Base-by-base conservation (phyloP, 2,888 invertebrate genomes). In the Carabus problematicus region DNA sequence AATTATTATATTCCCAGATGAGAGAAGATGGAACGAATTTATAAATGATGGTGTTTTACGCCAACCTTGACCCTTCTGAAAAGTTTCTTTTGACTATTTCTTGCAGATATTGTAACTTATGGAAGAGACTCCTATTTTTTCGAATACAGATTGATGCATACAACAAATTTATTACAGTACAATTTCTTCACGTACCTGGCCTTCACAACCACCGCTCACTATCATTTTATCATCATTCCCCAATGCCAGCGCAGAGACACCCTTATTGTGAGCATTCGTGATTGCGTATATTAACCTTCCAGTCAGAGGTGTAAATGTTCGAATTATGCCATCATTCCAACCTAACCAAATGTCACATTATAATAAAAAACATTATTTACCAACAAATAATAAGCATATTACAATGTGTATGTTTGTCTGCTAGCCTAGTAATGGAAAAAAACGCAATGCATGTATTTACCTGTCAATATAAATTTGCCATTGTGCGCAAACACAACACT, bases 161-260 rank as follows among this genome's bases (percentile, higher is more conserved):
- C 29, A 29, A n/a, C n/a, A n/a, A n/a, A n/a, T n/a, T n/a, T n/a
- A n/a, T n/a, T 52, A 52, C 16, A 14, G 3, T 14, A 52, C 3
- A 14, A 3, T 3, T 52, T 19, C 19, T 61, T 45, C 12, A 18
- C 19, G 72, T 71, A 89, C 92, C 84, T 95, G 94, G n/a, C 96
- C 97, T 78, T 96, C 95, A 72, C 93, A 92, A 3, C 96, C 97
- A 0, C 97, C 97, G 56, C 93, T 95, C 56, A 97, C 87, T 62
- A 97, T 85, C 19, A 88, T 86, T 12, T 83, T 83, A 0, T 91
- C 91, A 74, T 90, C 87, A 2, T 84, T 85, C 0, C 93, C 91
- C 73, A 91, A 86, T 19, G 91, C 89, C 45, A 97, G 81, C 0
- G 95, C 93, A 0, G 95, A 94, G 0, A 93, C 91, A 66, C 94